These are phyloP conservation scores for Mystacornis crossleyi DNA, from an alignment of 2,113 vertebrate genomes.

Conservation along the genomic window DNA sequence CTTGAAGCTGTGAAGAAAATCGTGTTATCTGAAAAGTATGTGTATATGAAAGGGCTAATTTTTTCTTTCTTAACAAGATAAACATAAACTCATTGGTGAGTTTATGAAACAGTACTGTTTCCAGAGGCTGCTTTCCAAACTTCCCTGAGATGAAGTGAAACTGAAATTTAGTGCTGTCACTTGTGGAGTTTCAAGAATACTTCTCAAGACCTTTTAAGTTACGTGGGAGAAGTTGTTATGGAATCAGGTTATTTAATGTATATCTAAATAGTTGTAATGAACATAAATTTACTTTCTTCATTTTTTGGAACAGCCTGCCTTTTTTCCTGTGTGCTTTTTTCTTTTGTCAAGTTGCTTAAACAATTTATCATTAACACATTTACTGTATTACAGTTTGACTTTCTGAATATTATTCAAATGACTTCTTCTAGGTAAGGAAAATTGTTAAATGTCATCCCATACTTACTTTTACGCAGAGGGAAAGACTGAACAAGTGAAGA, in stretches of 20 bases:
- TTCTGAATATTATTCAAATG: neutral
- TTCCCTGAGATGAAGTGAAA: neutral
- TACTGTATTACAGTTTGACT: neutral
- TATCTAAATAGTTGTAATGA: neutral
- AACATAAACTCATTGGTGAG: neutral
- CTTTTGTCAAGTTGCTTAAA: neutral
- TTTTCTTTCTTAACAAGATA: constrained; percentile 1
- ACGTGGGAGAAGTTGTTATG: neutral
- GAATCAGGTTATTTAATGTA: neutral
- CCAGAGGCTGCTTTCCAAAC: constrained; percentile 35
- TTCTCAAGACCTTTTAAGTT: neutral
- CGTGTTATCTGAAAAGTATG: constrained; percentile 37
- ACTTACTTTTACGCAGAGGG: neutral
- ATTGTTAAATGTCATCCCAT: neutral
- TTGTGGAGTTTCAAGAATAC: neutral
- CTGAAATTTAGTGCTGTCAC: neutral
- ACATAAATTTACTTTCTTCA: neutral
- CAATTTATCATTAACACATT: neutral
- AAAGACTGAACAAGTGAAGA: neutral
- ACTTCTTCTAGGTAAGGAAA: neutral
- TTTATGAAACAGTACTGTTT: neutral
- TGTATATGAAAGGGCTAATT: neutral
- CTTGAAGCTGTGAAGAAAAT: constrained; percentile 52
- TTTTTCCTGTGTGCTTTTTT: neutral
- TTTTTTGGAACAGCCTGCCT: neutral